Percentiles rank a stretch among this genome's conserved stretches.
Evolutionary conservation across 2,113 vertebrate species (phyloP).

Genomic region (Ailuropoda melanoleuca): DNA sequence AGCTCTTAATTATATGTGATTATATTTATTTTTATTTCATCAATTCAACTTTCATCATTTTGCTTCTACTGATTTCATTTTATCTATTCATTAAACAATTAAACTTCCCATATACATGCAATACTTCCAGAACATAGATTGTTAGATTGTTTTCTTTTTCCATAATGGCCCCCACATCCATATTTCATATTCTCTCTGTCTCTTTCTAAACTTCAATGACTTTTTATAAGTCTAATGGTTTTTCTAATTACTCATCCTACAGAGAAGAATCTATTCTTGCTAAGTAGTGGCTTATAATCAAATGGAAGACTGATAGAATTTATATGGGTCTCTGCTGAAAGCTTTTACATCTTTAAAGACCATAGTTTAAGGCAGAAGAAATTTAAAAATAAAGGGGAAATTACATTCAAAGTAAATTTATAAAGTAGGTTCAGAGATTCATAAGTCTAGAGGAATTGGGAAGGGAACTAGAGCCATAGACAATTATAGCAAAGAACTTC

Average conservation of each 20-base stretch:
- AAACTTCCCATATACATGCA: neutral
- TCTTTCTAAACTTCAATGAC: neutral
- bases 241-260: neutral
- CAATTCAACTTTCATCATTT: neutral
- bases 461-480: neutral
- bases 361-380: conserved; percentile 30
- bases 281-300: neutral
- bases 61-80: neutral
- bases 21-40: neutral
- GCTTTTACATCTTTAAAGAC: neutral
- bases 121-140: neutral
- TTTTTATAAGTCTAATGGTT: neutral
- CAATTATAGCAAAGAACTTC: neutral
- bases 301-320: neutral
- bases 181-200: neutral
- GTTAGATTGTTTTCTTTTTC: neutral
- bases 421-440: neutral
- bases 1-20: neutral
- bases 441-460: neutral
- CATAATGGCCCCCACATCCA: neutral
- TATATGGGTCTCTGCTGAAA: neutral
- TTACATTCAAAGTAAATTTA: neutral
- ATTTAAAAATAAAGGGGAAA: neutral
- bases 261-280: neutral
- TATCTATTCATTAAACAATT: neutral